A percentile compares a stretch with the other conserved stretches of the same genome.
These are phyloP conservation scores for Puntigrus tetrazona DNA, from an alignment of 2,113 vertebrate genomes.

Conservation along the genomic window DNA sequence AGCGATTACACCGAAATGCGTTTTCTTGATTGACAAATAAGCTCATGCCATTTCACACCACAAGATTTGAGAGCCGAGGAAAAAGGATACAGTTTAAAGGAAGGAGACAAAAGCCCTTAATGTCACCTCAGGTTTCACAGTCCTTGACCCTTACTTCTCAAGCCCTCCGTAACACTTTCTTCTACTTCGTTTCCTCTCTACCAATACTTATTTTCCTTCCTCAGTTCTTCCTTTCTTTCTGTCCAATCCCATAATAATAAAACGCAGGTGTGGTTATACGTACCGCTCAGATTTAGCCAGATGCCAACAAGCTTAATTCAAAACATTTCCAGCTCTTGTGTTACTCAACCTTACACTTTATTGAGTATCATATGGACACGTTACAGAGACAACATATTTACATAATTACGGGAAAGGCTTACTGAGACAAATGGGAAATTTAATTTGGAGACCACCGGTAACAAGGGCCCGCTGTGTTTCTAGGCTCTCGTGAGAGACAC, in stretches of 20 bases:
- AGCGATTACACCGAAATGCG: not conserved
- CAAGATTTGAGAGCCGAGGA: not conserved
- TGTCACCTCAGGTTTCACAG: conserved; percentile 1
- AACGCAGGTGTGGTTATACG: conserved; percentile 69
- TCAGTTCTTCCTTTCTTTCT: conserved; percentile 43
- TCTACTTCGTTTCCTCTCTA: conserved; percentile 24
- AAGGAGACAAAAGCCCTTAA: conserved; percentile 25
- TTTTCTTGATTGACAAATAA: conserved; percentile 13
- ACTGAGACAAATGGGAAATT: conserved; percentile 74
- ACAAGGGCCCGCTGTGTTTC: conserved; percentile 55
- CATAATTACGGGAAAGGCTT: conserved; percentile 72
- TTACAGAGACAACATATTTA: conserved; percentile 75
- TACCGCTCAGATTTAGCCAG: conserved; percentile 29
- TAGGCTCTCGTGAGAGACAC: not conserved
- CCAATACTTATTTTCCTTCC: conserved; percentile 30
- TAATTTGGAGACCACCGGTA: conserved; percentile 71
- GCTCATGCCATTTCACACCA: not conserved
- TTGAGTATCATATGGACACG: conserved; percentile 68
- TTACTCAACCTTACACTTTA: conserved; percentile 70
- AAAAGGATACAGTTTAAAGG: not conserved
- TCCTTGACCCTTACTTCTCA: not conserved
- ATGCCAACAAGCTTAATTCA: conserved; percentile 65
- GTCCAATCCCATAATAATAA: conserved; percentile 63
- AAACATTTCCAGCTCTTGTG: conserved; percentile 68
- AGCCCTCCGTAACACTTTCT: not conserved